A percentile compares a stretch with the other conserved stretches of the same genome.
Conservation (phyloP, 2,797 vertebrate species). For the Neosalanx taihuensis region DNA sequence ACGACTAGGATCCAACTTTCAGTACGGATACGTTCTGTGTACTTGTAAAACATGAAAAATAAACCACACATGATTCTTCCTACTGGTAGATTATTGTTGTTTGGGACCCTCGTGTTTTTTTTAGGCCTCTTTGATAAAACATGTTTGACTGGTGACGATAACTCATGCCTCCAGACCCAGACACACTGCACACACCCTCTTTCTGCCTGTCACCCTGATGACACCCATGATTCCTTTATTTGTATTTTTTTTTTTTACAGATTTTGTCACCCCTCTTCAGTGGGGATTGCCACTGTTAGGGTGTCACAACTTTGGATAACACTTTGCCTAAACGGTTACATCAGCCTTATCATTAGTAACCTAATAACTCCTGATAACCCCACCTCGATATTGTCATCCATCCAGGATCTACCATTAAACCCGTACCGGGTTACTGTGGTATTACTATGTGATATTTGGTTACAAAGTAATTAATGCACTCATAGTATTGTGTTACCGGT, state of each 20-base stretch:
- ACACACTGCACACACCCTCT: slow-evolving; percentile 29
- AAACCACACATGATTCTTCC: slow-evolving; percentile 20
- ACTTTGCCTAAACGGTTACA: no score
- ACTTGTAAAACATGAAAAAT: slow-evolving; percentile 18
- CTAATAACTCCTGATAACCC: no score
- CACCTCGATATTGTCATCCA: no score
- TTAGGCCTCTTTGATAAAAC: slow-evolving; percentile 25
- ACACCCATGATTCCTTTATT: slow-evolving; percentile 32
- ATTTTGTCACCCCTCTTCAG: slow-evolving; percentile 7
- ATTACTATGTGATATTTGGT: no score
- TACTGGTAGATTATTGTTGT: slow-evolving; percentile 17
- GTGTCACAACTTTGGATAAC: no score
- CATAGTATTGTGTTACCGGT: no score
- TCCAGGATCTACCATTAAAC: no score
- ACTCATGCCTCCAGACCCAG: neutral
- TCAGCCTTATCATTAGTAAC: no score
- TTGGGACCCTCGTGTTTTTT: slow-evolving; percentile 16
- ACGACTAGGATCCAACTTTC: no score
- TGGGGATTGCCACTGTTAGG: neutral
- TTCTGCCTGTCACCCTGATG: slow-evolving; percentile 48
- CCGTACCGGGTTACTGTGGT: no score
- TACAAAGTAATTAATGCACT: no score
- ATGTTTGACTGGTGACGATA: slow-evolving; percentile 40
- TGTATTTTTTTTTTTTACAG: slow-evolving; percentile 1
- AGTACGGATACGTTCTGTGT: no score